Percentiles rank a stretch among this genome's conserved stretches.
These are phyloP conservation scores for Narcine bancroftii DNA, from an alignment of 2,113 vertebrate species.

Conservation along the genomic window DNA sequence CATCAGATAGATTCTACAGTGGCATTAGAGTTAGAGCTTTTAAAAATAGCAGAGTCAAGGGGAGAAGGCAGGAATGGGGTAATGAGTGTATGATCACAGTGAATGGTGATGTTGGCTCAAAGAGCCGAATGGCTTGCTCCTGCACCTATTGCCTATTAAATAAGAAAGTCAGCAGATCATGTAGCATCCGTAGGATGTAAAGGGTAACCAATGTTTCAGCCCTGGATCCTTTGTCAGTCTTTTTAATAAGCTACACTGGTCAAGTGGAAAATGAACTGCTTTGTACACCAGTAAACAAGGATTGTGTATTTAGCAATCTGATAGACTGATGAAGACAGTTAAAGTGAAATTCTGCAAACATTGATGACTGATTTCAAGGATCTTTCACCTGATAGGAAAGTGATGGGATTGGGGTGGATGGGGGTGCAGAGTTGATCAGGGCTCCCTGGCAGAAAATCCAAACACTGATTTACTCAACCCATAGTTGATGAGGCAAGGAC, in stretches of 20 bases:
- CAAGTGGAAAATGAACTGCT: neutral
- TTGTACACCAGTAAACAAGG: constrained; percentile 8
- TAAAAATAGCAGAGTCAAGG: too few species aligned
- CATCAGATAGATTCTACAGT: neutral
- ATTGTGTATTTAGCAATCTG: neutral
- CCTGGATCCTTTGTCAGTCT: too few species aligned
- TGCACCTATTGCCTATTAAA: too few species aligned
- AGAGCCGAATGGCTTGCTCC: too few species aligned
- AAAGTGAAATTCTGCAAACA: neutral
- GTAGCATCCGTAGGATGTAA: too few species aligned
- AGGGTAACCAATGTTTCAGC: too few species aligned
- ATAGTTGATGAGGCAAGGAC: neutral
- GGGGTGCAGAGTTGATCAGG: neutral
- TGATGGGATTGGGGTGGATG: neutral
- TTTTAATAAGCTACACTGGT: constrained; percentile 23
- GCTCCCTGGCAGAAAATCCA: neutral
- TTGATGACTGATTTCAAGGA: neutral
- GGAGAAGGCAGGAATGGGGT: too few species aligned
- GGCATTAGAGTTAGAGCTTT: too few species aligned
- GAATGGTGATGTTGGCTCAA: too few species aligned
- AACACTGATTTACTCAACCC: neutral
- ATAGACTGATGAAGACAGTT: neutral
- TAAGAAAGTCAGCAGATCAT: too few species aligned
- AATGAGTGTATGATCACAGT: too few species aligned
- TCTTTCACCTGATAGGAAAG: neutral